These are phyloP conservation scores for Tetrax tetrax DNA, from an alignment of 2,113 vertebrate species.

Conservation along the genomic window DNA sequence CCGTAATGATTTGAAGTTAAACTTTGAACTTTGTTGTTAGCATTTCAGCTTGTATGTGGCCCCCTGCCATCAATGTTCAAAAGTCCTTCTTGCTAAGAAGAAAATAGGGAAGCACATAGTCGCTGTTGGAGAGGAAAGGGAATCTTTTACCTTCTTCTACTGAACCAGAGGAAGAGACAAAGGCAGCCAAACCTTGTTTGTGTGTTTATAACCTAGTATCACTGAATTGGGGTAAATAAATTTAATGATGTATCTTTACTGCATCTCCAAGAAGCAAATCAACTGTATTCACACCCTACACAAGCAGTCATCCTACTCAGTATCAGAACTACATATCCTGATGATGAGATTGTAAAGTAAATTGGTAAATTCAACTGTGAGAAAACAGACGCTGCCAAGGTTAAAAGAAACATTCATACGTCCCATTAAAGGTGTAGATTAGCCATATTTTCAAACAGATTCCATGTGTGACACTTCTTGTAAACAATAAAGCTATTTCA, in stretches of 20 bases:
- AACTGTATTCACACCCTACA: background rate
- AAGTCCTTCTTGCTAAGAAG: background rate
- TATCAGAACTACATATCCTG: background rate
- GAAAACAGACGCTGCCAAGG: background rate
- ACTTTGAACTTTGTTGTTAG: background rate
- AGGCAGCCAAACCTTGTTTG: background rate
- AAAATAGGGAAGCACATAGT: background rate
- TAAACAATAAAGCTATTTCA: background rate
- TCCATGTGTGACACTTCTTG: background rate
- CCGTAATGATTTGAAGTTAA: background rate
- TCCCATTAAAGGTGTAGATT: background rate
- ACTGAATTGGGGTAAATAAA: background rate
- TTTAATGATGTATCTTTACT: background rate
- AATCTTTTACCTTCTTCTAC: background rate
- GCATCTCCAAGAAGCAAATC: background rate
- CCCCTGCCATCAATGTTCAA: background rate
- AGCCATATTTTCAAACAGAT: background rate
- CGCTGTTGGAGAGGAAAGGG: background rate
- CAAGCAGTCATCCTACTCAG: background rate
- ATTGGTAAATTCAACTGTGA: background rate
- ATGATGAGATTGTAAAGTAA: background rate
- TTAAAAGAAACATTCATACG: background rate
- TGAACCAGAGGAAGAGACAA: background rate
- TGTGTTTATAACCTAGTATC: background rate
- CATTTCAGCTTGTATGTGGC: background rate